Percentiles rank a stretch among this genome's conserved stretches.
Evolutionary conservation across 2,888 invertebrate genomes (phyloP).

Genomic region (Nezara viridula): DNA sequence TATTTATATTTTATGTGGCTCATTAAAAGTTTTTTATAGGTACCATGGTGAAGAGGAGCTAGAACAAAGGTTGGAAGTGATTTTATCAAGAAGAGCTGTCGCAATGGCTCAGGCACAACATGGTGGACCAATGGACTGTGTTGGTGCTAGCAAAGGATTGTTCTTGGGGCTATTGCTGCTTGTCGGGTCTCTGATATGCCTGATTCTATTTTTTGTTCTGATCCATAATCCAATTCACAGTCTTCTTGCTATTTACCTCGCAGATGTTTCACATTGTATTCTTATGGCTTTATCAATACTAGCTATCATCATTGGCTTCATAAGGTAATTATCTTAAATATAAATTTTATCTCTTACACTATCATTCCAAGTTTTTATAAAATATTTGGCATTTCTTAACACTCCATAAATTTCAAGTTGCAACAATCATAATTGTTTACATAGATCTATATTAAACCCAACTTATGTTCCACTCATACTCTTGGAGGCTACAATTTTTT

Average conservation of each 20-base stretch:
- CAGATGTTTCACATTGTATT: slow-evolving; percentile 91
- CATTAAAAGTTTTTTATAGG: slow-evolving; percentile 67
- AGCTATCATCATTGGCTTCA: slow-evolving; percentile 91
- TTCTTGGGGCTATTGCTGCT: slow-evolving; percentile 92
- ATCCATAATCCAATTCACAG: slow-evolving; percentile 87
- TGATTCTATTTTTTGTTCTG: slow-evolving; percentile 96
- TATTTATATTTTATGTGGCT: neutral
- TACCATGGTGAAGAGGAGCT: slow-evolving; percentile 85
- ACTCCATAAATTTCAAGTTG: neutral
- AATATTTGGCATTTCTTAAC: slow-evolving; percentile 61
- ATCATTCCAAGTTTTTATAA: slow-evolving; percentile 51
- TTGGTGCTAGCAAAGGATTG: slow-evolving; percentile 93
- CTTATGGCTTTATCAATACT: slow-evolving; percentile 89
- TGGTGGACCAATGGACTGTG: slow-evolving; percentile 90
- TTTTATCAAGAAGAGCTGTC: slow-evolving; percentile 88
- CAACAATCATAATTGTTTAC: neutral
- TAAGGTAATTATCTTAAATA: slow-evolving; percentile 75
- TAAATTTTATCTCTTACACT: neutral
- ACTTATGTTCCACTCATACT: too few species aligned
- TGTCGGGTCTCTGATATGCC: slow-evolving; percentile 91
- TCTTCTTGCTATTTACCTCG: slow-evolving; percentile 89
- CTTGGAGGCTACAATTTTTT: too few species aligned
- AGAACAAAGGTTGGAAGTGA: slow-evolving; percentile 89
- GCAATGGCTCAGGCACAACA: slow-evolving; percentile 87
- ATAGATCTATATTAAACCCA: too few species aligned